Evolutionary conservation across 1,140 invertebrate species (phyloP), one percentile per base, ranked within the genome.

Genomic region (Diprion similis): DNA sequence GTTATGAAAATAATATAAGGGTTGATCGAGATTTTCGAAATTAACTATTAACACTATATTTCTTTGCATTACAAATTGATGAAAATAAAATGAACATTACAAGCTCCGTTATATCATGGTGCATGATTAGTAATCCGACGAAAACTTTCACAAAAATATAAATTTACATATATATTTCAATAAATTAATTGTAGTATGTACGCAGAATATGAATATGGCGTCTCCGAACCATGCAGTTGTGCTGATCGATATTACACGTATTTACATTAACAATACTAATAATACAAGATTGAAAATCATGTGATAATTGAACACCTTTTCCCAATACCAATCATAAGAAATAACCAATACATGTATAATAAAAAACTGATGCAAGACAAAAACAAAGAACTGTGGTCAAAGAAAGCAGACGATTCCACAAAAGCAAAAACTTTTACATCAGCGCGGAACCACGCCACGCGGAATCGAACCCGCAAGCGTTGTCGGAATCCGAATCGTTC

Each of bases 401-500:
- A 15, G 51, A 59, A 59, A 59, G 51, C 24, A 37, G 24, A 37
- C 24, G 6, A 37, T 37, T 1, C 24, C 2, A 37, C 24, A 37
- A 37, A 37, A 37, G 24, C 24, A 6, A 59, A 59, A 15, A 37
- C 7, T 15, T 59, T 83, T 80, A 87, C 18, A 87, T 73, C 72
- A 86, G 84, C 0, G 83, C 85, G 3, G 85, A 85, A 64, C 84
- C 87, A 66, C 85, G 81, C 94, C 94, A 95, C 51, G 92, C 90
- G 1, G 92, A 91, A 78, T 93, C 94, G 80, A 95, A 95, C 1
- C 94, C 94, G 80, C 91, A 93, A n/a, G 93, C 94, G n/a, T 92
- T 92, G 79, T 95, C 94, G 0, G 94, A 95, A 81, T 94, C 93
- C 1, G 94, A 94, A 77, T 94, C 94, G 76, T 90, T 89, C 70